Base-by-base conservation (phyloP, 30 jellyfish, hydroid and myxozoan species). In the Aurelia sp. region DNA sequence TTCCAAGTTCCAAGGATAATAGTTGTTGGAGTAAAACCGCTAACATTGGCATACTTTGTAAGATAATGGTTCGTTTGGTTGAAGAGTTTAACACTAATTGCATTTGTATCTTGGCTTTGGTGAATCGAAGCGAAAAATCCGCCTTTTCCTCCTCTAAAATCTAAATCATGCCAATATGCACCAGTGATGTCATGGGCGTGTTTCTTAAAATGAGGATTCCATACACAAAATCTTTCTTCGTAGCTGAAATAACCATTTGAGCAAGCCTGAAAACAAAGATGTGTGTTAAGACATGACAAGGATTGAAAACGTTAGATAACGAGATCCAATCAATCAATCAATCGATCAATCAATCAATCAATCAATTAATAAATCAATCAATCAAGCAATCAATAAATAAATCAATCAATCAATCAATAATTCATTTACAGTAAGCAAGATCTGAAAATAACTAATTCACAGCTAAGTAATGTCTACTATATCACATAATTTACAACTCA, bases 131-230 rank as follows among this genome's bases (percentile, higher is more conserved):
- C 72, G 19, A 21, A 4, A 55, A 59, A 82, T 33, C 91, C 91
- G 20, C 91, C 91, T 9, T 15, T 48, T 4, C 73, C 80, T 8
- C 63, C 77, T 68, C 91, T 68, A 55, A 68, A 52, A 24, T 82
- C 91, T 10, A 82, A 17, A 60, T 82, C 91, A 27, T 52, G 53
- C 91, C 91, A 82, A n/a, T 20, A 82, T 16, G 91, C 77, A 13
- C 67, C 48, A 13, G 70, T 21, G 5, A 82, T 38, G 58, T 66
- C 91, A n/a, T 22, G 84, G 10, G 58, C 57, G 60, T 48, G 31
- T 10, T 18, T 59, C 33, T 8, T 4, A 30, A 74, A 61, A 16
- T 27, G 24, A 15, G 85, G 91, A 27, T 50, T 57, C 76, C 77
- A 82, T 0, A 84, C 16, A 50, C 91, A 82, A 38, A 67, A 67